Base-by-base conservation (phyloP, 1,140 invertebrate genomes). In the Heterodera carotae region DNA sequence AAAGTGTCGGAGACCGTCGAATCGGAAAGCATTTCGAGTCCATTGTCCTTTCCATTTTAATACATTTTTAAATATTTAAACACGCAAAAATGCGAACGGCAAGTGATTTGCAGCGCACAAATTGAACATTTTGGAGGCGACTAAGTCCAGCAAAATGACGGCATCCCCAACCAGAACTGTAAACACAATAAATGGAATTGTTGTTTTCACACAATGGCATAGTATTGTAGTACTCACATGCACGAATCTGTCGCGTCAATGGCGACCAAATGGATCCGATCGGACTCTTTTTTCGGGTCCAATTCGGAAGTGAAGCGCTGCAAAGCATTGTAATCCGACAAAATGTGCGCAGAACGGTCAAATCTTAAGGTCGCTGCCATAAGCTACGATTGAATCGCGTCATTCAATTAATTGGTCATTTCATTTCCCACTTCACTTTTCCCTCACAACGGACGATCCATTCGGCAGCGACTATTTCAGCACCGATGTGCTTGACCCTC, bases 241-340 rank as follows among this genome's bases (percentile, higher is more conserved):
- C 48, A 66, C 62, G 27, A 66, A 31, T 34, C 62, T 31, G 62
- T 66, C 6, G 62, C 62, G 22, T 66, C 62, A 12, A 66, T 31
- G 12, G 62, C 25, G 8, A 66, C 25, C 27, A 66, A 2, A 34
- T 34, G 62, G 29, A 66, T 5, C 27, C 22, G 62, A 22, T 66
- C 62, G 29, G 62, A 29, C 62, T 66, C 62, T 34, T 31, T 66
- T 66, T 66, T 66, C 1, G 62, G 62, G 62, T 66, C 62, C 62
- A 66, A 34, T 34, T 66, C 62, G 62, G 62, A 29, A 18, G 62
- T n/a, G 62, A 66, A 66, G 27, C 33, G 62, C 25, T 66, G 62
- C 62, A 66, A 34, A 66, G 62, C 33, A 22, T 66, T 66, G 62
- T 31, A 66, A 34, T 66, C 62, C 10, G 29, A 31, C 6, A 66